Evolutionary conservation across 1,140 invertebrate genomes (phyloP).

Genomic region (Rhopalosiphum padi): DNA sequence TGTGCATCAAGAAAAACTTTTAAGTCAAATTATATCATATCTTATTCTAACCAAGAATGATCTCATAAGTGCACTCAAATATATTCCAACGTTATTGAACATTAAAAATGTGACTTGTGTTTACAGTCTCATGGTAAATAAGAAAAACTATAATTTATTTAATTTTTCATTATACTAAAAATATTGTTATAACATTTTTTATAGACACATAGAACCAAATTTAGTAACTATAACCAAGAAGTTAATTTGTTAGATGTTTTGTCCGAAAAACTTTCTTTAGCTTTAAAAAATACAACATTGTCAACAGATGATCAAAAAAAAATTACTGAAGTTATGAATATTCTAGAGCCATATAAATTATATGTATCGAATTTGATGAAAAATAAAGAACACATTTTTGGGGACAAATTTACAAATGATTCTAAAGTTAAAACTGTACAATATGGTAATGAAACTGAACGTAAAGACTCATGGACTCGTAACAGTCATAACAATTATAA

Average conservation of each 20-base stretch:
- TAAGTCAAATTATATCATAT: conserved; percentile 44
- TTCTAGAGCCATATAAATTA: neutral
- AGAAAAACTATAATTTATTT: neutral
- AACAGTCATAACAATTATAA: neutral
- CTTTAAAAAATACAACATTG: neutral
- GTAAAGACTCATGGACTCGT: neutral
- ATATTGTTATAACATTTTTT: neutral
- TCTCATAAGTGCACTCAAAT: neutral
- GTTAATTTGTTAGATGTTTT: neutral
- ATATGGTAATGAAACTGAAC: neutral
- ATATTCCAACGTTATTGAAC: neutral
- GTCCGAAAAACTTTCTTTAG: neutral
- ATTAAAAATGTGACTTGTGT: conserved; percentile 14
- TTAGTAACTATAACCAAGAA: neutral
- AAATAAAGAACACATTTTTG: conserved; percentile 17
- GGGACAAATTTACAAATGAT: neutral
- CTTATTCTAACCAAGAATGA: conserved; percentile 33
- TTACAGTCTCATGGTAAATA: neutral
- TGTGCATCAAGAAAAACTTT: conserved; percentile 21
- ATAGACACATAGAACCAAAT: conserved; percentile 16
- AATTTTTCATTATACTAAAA: neutral
- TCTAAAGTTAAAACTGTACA: neutral
- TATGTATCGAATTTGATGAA: neutral
- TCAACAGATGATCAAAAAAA: neutral
- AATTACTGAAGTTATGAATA: neutral